Conservation (phyloP, 2,113 vertebrate genomes). For the Sula dactylatra region DNA sequence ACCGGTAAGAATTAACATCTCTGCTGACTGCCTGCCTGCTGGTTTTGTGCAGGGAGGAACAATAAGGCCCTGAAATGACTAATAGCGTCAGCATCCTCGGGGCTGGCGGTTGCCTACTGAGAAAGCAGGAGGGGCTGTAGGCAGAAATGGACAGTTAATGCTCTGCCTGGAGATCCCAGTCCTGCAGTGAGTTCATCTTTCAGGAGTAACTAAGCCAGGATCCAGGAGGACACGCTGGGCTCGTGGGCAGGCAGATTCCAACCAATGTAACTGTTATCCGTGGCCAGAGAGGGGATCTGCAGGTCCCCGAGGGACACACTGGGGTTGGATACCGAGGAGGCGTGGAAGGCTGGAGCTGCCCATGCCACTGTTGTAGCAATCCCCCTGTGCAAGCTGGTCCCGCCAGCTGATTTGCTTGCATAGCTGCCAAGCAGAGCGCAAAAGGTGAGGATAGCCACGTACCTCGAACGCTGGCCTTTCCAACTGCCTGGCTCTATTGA, state of each 20-base stretch:
- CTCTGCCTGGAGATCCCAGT: neutral
- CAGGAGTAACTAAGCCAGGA: neutral
- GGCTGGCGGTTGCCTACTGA: neutral
- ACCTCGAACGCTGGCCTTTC: neutral
- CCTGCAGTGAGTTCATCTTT: neutral
- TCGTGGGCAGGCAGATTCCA: neutral
- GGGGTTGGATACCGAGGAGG: neutral
- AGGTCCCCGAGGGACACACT: rapidly evolving
- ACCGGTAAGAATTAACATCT: neutral
- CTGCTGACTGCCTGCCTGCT: neutral
- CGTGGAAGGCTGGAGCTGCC: neutral
- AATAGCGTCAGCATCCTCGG: neutral
- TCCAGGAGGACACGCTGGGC: neutral
- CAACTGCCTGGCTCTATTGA: neutral
- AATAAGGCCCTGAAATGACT: too few relatives aligned
- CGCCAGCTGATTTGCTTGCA: neutral
- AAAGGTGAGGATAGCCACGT: neutral
- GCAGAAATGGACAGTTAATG: neutral
- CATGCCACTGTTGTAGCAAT: rapidly evolving
- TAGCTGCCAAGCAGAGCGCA: neutral
- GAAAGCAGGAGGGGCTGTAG: neutral
- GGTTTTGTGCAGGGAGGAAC: neutral
- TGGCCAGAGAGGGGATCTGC: neutral
- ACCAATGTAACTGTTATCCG: rapidly evolving
- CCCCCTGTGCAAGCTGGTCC: neutral